Evolutionary conservation across 1,140 invertebrate genomes (phyloP).

Genomic region (Melitaea cinxia): DNA sequence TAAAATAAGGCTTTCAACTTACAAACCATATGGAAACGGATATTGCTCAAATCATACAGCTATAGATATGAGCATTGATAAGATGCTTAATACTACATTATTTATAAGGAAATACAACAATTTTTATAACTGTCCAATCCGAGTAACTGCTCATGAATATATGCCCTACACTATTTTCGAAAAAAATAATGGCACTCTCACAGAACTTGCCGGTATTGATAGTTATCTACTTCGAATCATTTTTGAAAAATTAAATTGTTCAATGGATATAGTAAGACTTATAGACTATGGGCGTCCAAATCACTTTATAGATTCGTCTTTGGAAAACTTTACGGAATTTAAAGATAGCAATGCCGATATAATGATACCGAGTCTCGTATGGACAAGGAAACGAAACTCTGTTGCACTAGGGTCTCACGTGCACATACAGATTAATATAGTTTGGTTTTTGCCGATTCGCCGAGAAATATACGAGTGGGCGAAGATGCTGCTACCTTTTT

Average conservation of each 20-base stretch:
- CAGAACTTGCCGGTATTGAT: conserved; percentile 46
- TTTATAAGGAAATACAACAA: conserved; percentile 58
- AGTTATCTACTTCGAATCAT: conserved; percentile 45
- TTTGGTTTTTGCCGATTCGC: conserved; percentile 50
- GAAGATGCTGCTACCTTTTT: conserved; percentile 55
- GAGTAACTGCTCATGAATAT: conserved; percentile 35
- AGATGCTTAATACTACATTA: conserved; percentile 8
- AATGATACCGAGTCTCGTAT: conserved; percentile 39
- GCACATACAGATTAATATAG: conserved; percentile 40
- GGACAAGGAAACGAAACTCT: conserved; percentile 40
- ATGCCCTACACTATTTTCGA: conserved; percentile 42
- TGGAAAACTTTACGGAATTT: conserved; percentile 40
- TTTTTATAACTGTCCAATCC: conserved; percentile 55
- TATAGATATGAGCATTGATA: conserved; percentile 27
- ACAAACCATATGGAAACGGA: conserved; percentile 47
- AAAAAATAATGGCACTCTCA: conserved; percentile 36
- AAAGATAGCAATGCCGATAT: conserved; percentile 48
- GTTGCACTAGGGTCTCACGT: conserved; percentile 43
- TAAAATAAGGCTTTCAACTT: conserved; percentile 43
- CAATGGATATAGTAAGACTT: conserved; percentile 39
- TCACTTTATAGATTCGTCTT: not conserved
- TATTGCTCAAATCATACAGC: conserved; percentile 47
- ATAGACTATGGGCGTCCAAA: conserved; percentile 4
- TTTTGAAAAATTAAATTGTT: conserved; percentile 47
- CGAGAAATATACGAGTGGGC: conserved; percentile 55